These are phyloP conservation scores for Mixornis gularis DNA, from an alignment of 2,113 vertebrate species.

Conservation along the genomic window DNA sequence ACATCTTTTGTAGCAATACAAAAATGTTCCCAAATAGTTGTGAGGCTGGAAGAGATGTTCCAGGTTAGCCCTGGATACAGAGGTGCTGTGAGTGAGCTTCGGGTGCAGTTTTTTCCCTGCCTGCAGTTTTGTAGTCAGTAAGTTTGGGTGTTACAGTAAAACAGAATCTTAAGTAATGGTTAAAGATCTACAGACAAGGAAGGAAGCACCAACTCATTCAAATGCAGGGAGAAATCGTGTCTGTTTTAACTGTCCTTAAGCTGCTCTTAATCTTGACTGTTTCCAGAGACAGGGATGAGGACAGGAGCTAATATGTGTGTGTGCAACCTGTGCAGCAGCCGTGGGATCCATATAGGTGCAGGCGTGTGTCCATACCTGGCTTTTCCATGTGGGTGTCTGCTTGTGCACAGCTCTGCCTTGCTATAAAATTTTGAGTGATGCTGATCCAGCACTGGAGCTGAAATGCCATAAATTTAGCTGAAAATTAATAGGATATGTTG, in stretches of 20 bases:
- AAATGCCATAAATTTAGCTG: constrained; percentile 53
- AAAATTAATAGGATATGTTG: constrained; percentile 65
- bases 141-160: constrained; percentile 22
- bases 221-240: not conserved
- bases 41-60: not conserved
- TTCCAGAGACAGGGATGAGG: not conserved
- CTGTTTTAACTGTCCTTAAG: not conserved
- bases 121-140: constrained; percentile 29
- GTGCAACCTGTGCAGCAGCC: not conserved
- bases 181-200: constrained; percentile 18
- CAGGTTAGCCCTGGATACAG: constrained; percentile 13
- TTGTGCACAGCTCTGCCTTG: not conserved
- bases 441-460: constrained; percentile 24
- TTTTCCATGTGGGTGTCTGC: not conserved
- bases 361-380: not conserved
- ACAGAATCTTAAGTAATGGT: constrained; percentile 10
- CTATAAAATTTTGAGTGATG: constrained; percentile 53
- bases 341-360: not conserved
- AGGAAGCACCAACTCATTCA: not conserved
- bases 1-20: not conserved
- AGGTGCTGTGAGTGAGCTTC: constrained; percentile 9
- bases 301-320: not conserved
- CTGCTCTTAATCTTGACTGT: not conserved
- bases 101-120: not conserved
- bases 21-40: not conserved